phyloP scores from a whole-genome alignment of 2,113 vertebrate genomes.

The Antechinus flavipes region DNA sequence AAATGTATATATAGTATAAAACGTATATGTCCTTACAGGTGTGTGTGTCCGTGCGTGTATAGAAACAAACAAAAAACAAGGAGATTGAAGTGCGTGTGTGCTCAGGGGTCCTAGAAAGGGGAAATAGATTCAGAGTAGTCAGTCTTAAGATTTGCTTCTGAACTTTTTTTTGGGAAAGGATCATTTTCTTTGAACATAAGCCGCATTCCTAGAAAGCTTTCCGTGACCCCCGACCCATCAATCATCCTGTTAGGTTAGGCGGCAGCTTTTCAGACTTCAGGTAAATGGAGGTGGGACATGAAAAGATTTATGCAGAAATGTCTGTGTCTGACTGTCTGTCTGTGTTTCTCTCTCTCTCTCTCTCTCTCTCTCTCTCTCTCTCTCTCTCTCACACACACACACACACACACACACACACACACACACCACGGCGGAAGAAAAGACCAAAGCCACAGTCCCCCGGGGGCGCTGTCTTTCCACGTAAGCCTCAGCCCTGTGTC shows the following conservation, averaged over 20 bases:
- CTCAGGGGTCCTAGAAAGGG: neutral
- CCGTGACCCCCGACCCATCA: slow-evolving; percentile 40
- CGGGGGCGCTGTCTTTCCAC: neutral
- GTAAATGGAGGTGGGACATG: slow-evolving; percentile 26
- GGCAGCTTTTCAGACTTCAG: slow-evolving; percentile 26
- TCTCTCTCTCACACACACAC: no score
- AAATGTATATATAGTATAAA: neutral
- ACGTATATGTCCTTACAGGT: neutral
- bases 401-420: no score
- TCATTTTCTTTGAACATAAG: slow-evolving; percentile 11
- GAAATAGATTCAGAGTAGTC: neutral
- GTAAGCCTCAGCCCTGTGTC: neutral
- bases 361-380: no score
- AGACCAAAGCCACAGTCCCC: neutral
- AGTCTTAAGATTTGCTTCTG: slow-evolving; percentile 21
- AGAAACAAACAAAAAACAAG: neutral
- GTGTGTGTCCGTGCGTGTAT: neutral
- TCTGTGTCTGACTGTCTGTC: neutral
- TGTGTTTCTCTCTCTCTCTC: neutral
- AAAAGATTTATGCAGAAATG: slow-evolving; percentile 28
- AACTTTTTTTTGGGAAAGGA: slow-evolving; percentile 58
- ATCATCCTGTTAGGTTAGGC: slow-evolving; percentile 62
- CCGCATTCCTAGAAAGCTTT: slow-evolving; percentile 65
- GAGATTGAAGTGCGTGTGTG: neutral
- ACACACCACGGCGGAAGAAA: no score